These are phyloP conservation scores for Gnathonemus longibarbis DNA, from an alignment of 2,113 vertebrate species.

Conservation along the genomic window DNA sequence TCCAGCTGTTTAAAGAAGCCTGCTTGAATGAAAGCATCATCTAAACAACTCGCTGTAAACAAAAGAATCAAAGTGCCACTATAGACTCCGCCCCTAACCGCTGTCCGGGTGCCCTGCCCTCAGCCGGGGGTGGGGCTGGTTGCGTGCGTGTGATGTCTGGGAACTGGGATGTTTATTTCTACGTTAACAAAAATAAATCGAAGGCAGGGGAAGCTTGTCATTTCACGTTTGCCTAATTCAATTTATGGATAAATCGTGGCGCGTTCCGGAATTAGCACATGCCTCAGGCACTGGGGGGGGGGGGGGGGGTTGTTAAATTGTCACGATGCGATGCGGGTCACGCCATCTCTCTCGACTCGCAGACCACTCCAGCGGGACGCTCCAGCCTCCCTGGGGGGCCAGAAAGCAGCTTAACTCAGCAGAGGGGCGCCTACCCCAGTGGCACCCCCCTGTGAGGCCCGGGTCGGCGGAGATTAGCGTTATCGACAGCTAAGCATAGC, in stretches of 20 bases:
- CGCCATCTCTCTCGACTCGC: background rate
- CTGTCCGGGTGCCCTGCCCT: background rate
- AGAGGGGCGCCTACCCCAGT: background rate
- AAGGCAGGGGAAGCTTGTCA: background rate
- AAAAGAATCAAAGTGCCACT: background rate
- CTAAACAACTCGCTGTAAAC: background rate
- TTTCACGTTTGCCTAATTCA: background rate
- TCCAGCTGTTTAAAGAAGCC: background rate
- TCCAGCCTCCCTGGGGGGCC: background rate
- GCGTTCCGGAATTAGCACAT: background rate
- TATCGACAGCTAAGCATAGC: background rate
- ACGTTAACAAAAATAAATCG: background rate
- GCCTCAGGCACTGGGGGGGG: background rate
- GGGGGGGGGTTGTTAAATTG: background rate
- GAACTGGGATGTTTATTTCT: background rate
- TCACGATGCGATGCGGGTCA: background rate
- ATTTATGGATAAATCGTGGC: background rate
- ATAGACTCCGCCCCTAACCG: background rate
- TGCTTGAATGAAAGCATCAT: background rate
- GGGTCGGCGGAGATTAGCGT: background rate
- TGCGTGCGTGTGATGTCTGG: background rate
- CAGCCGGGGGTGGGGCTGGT: background rate
- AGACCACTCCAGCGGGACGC: background rate
- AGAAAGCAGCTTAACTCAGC: background rate
- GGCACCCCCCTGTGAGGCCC: background rate